These are phyloP conservation scores for Drosophila colorata DNA, from an alignment of 2,888 invertebrate species.

Conservation along the genomic window DNA sequence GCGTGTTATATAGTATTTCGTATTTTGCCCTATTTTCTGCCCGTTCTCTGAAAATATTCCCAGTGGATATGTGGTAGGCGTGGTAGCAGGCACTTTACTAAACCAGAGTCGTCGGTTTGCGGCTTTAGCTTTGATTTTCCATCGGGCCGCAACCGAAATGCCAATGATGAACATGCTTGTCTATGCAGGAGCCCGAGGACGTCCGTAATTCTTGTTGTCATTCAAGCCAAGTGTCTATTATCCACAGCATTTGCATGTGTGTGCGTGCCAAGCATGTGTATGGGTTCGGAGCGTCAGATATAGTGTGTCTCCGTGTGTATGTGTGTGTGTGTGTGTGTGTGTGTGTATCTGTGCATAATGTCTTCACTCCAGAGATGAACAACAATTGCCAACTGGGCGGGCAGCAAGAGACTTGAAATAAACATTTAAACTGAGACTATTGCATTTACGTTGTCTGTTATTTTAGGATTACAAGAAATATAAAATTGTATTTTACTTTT, in stretches of 20 bases:
- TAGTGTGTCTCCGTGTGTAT: constrained; percentile 24
- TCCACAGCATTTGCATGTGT: constrained; percentile 42
- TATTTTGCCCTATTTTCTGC: constrained; percentile 14
- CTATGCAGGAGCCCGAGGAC: neutral
- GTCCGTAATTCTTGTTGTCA: constrained; percentile 20
- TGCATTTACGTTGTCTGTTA: neutral
- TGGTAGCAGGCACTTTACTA: constrained; percentile 13
- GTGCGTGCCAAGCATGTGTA: constrained; percentile 56
- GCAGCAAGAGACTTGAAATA: neutral
- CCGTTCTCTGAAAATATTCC: constrained; percentile 11
- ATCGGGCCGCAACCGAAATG: constrained; percentile 32
- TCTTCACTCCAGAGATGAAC: constrained; percentile 14
- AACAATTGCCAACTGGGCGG: neutral
- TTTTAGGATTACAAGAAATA: constrained; percentile 1
- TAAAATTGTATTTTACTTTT: neutral
- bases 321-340: constrained; percentile 21
- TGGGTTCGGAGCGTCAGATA: constrained; percentile 5
- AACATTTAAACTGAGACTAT: constrained; percentile 13
- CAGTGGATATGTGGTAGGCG: constrained; percentile 20
- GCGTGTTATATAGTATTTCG: neutral
- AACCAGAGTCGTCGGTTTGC: constrained; percentile 36
- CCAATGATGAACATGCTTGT: constrained; percentile 9
- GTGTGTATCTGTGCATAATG: too few species aligned
- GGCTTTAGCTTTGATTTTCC: constrained; percentile 46
- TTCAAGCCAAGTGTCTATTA: constrained; percentile 65